Base-by-base conservation (phyloP, 2,888 invertebrate species). In the Megalurothrips usitatus region DNA sequence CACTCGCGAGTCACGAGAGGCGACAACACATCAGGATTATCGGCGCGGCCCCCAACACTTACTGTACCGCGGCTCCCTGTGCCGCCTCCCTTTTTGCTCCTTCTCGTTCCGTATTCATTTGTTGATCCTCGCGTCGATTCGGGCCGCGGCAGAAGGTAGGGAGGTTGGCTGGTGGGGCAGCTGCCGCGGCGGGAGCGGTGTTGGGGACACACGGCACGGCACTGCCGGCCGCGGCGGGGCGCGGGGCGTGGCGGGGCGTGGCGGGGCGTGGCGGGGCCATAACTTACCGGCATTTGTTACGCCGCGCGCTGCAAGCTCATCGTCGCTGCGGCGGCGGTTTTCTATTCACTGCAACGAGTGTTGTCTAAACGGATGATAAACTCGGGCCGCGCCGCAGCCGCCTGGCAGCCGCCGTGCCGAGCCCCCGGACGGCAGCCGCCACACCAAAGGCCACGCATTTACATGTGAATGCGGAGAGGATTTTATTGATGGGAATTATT, bases 201-300 rank as follows among this genome's bases (percentile, higher is more conserved):
- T 43, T 43, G 34, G 34, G 34, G 34, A 43, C 34, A 43, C 34
- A 43, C 34, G 34, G 34, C 34, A 6, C 6, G 34, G 34, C 34
- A 6, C 3, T 43, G 34, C 34, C 3, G 34, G 34, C 3, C 34
- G 34, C 2, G 58, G 12, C 58, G 58, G 58, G 11, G 58, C 58
- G 58, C 11, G 23, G 68, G 23, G 68, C 68, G 11, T 6, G 68
- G 23, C 68, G 23, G 23, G 68, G 9, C 68, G n/a, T 23, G 68
- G 11, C 58, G 23, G 11, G 19, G 23, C 23, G 23, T 10, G 68
- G 23, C 11, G n/a, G 68, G 26, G 23, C 26, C 68, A 75, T 75
- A 75, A 75, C 68, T 75, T 75, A 75, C 68, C 68, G 68, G 68
- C 68, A 75, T 75, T 75, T 75, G 68, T 75, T 75, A 75, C 68